Evolutionary conservation across 1,140 invertebrate species (phyloP).

Genomic region (Nasonia giraulti): DNA sequence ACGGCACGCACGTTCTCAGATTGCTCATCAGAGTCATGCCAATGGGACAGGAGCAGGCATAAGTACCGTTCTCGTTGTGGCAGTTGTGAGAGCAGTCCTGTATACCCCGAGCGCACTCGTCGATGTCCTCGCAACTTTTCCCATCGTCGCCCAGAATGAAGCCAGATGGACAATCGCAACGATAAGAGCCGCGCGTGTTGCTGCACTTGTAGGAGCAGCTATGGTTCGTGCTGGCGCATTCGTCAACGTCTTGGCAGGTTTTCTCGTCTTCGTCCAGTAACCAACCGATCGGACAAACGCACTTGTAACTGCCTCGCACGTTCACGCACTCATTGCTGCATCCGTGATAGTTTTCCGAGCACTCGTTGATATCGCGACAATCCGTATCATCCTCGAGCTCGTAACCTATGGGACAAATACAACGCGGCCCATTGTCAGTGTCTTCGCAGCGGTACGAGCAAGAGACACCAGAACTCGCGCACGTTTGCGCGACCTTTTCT

Average conservation of each 20-base stretch:
- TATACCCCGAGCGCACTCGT: conserved; percentile 77
- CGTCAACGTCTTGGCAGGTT: conserved; percentile 76
- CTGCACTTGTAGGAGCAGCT: conserved; percentile 78
- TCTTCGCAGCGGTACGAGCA: conserved; percentile 77
- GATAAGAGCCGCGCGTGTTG: conserved; percentile 80
- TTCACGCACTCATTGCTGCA: conserved; percentile 73
- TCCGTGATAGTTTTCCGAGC: conserved; percentile 59
- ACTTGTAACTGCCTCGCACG: conserved; percentile 74
- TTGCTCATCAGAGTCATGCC: conserved; percentile 82
- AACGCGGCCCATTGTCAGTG: conserved; percentile 76
- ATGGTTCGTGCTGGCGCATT: conserved; percentile 65
- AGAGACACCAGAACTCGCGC: conserved; percentile 60
- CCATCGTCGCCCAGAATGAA: conserved; percentile 73
- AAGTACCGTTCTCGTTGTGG: conserved; percentile 75
- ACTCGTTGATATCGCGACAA: conserved; percentile 82
- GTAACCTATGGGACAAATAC: conserved; percentile 79
- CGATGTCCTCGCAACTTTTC: conserved; percentile 74
- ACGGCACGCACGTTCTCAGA: conserved; percentile 78
- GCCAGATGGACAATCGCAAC: conserved; percentile 78
- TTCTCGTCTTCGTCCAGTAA: conserved; percentile 73
- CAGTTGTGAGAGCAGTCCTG: conserved; percentile 76
- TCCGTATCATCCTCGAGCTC: conserved; percentile 76
- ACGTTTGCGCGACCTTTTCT: conserved; percentile 57
- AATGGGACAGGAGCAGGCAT: conserved; percentile 72
- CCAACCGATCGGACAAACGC: conserved; percentile 77